Evolutionary conservation across 2,113 vertebrate genomes (phyloP).

Genomic region (Galeopterus variegatus): DNA sequence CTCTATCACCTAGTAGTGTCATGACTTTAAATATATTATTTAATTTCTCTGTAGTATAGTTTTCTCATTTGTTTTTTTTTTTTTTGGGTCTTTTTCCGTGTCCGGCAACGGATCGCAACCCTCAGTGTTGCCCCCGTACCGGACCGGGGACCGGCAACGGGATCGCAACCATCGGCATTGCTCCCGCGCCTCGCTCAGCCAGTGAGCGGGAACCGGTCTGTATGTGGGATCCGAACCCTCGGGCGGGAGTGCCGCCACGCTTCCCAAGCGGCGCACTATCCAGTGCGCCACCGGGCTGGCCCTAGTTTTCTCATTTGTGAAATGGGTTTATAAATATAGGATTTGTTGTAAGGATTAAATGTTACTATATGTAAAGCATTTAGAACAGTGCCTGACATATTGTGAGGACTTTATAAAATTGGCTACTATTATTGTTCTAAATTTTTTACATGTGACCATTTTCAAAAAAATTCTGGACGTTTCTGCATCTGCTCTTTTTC

Average conservation of each 20-base stretch:
- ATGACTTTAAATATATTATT: not conserved
- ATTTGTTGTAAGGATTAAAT: not conserved
- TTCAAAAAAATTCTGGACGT: not conserved
- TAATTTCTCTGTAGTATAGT: not conserved
- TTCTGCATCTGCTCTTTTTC: conserved; percentile 6
- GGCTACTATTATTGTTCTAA: not conserved
- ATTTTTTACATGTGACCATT: not conserved
- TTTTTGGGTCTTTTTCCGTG: too few species aligned
- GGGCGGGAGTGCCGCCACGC: too few species aligned
- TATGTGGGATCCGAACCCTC: too few species aligned
- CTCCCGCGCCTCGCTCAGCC: too few species aligned
- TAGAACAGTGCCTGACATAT: not conserved
- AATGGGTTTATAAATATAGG: not conserved
- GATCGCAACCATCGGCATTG: too few species aligned
- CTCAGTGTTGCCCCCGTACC: too few species aligned
- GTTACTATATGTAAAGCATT: not conserved
- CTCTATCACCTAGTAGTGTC: not conserved
- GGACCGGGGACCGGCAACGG: too few species aligned
- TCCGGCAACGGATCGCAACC: too few species aligned
- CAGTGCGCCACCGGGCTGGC: too few species aligned
- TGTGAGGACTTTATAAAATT: not conserved
- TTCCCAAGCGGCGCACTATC: too few species aligned
- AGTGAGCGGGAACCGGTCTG: too few species aligned
- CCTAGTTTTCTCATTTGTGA: conserved; percentile 8
- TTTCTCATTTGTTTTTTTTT: conserved; percentile 19